These are phyloP conservation scores for Porites lobata DNA, from an alignment of 92 coral and sea anemone species.

Conservation along the genomic window DNA sequence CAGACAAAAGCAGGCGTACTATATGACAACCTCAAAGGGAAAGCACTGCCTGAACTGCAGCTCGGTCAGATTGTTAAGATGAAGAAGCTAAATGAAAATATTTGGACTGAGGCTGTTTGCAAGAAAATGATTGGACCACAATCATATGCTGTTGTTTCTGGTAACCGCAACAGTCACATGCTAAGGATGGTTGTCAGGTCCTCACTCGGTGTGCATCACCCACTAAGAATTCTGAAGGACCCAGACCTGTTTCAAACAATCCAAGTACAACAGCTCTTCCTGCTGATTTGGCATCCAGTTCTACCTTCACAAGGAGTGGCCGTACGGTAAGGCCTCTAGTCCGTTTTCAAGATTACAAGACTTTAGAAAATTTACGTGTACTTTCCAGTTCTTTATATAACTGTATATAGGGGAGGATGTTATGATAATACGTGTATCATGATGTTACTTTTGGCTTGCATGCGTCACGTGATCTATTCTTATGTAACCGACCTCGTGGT, in stretches of 20 bases:
- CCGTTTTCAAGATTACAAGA: constrained; percentile 6
- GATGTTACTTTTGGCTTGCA: too few relatives aligned
- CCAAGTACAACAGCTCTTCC: background rate
- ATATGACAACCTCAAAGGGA: constrained; percentile 47
- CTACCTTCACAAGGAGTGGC: background rate
- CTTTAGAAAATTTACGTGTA: background rate
- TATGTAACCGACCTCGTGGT: too few relatives aligned
- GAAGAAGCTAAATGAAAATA: background rate
- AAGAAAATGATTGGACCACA: background rate
- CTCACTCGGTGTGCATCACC: background rate
- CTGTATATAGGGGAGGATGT: too few relatives aligned
- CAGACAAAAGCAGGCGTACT: constrained; percentile 33
- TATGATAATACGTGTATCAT: too few relatives aligned
- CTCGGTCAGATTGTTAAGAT: constrained; percentile 50
- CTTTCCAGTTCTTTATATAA: too few relatives aligned
- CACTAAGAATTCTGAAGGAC: background rate
- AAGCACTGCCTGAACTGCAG: constrained; percentile 37
- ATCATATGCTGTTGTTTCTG: background rate
- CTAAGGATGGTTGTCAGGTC: background rate
- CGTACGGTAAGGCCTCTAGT: background rate
- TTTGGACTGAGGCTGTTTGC: background rate
- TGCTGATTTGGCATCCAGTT: background rate
- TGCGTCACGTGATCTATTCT: too few relatives aligned
- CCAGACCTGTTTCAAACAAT: background rate
- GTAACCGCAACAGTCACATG: background rate